Conservation (phyloP, 2,797 vertebrate genomes). For the Anguilla pacifica region DNA sequence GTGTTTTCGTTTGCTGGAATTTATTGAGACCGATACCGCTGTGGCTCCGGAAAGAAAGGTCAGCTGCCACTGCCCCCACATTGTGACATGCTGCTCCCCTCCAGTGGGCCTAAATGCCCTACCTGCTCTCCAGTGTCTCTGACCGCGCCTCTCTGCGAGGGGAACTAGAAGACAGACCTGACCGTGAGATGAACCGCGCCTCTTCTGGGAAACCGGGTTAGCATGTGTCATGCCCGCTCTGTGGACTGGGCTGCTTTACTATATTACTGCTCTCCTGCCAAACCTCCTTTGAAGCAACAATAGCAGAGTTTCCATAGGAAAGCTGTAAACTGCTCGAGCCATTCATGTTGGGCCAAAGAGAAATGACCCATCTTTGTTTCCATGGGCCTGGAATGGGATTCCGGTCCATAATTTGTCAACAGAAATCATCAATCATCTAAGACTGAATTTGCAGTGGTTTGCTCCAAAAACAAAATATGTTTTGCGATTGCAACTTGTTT, state of each 20-base stretch:
- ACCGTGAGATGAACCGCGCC: background rate
- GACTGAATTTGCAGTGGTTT: background rate
- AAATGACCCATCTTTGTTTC: conserved; percentile 13
- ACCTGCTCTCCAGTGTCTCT: background rate
- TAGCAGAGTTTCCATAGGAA: conserved; percentile 15
- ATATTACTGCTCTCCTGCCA: background rate
- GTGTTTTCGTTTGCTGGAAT: background rate
- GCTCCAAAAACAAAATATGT: background rate
- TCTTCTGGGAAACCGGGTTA: background rate
- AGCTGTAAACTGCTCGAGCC: background rate
- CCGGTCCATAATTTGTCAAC: background rate
- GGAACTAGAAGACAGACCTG: background rate
- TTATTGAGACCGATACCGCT: background rate
- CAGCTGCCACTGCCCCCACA: background rate
- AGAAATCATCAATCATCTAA: background rate
- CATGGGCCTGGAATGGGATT: background rate
- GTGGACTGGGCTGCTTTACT: background rate
- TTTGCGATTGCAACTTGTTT: background rate
- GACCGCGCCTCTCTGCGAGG: background rate
- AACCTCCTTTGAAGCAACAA: conserved; percentile 9
- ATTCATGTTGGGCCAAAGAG: conserved; percentile 13
- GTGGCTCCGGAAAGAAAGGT: too few relatives aligned
- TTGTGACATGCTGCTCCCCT: background rate
- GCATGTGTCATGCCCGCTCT: conserved; percentile 2
- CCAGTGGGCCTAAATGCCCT: background rate